Percentiles rank a stretch among this genome's conserved stretches.
phyloP scores from a whole-genome alignment of 1,140 invertebrate species.

The Drosophila sproati region DNA sequence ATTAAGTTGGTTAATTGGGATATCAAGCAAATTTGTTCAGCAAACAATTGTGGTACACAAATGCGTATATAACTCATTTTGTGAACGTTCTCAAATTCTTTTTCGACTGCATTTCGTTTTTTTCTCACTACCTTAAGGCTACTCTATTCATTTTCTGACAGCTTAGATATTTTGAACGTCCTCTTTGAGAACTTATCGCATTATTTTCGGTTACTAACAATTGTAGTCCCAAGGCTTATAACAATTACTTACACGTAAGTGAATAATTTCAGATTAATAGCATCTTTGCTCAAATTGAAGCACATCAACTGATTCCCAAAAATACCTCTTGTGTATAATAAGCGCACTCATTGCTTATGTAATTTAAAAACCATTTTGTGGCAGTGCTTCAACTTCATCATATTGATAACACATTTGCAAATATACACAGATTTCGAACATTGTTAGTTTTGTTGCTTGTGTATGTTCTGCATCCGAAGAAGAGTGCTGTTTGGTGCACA shows the following conservation, averaged over 20 bases:
- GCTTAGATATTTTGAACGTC: no score
- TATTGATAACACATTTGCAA: conserved; percentile 37
- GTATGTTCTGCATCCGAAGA: not conserved
- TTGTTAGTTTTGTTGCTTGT: conserved; percentile 4
- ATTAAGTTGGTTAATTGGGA: conserved; percentile 19
- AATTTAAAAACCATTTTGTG: conserved; percentile 20
- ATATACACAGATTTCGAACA: conserved; percentile 27
- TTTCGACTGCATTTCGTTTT: not conserved
- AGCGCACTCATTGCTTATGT: conserved; percentile 51
- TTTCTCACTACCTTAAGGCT: no score
- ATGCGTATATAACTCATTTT: not conserved
- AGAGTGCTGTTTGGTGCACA: conserved; percentile 5
- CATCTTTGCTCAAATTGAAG: conserved; percentile 2
- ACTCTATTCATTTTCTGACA: no score
- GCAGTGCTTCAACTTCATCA: conserved; percentile 20
- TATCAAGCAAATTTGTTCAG: conserved; percentile 23
- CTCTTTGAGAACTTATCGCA: no score
- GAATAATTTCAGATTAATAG: conserved; percentile 18
- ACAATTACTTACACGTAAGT: conserved; percentile 6
- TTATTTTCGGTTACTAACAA: not conserved
- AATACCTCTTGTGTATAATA: conserved; percentile 31
- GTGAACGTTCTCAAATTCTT: not conserved
- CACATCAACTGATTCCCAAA: not conserved
- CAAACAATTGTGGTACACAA: conserved; percentile 13
- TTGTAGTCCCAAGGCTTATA: not conserved